These are phyloP conservation scores for Criorhina ranunculi DNA, from an alignment of 2,888 invertebrate genomes.

Conservation along the genomic window DNA sequence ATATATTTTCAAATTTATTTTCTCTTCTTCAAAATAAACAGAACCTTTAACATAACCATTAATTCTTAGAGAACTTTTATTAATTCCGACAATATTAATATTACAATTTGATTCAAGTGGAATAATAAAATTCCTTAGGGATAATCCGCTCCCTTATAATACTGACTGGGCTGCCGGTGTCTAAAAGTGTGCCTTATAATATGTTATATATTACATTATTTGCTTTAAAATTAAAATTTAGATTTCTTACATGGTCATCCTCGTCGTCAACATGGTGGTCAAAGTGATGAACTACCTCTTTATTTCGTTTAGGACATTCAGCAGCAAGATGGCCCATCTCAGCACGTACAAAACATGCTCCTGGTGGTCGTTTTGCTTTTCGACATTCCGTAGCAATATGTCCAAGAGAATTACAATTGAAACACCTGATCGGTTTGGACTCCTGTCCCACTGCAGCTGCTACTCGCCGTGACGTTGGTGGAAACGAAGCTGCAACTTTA, in stretches of 20 bases:
- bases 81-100: constrained; percentile 33
- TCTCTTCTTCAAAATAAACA: no score
- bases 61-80: no score
- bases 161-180: constrained; percentile 46
- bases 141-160: constrained; percentile 11
- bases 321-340: constrained; percentile 32
- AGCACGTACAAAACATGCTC: constrained; percentile 34
- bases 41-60: no score
- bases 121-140: constrained; percentile 9
- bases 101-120: not conserved
- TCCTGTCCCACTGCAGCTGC: not conserved
- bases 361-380: constrained; percentile 21
- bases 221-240: no score
- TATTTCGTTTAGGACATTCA: constrained; percentile 19
- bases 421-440: no score
- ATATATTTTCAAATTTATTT: no score
- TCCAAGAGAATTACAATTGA: constrained; percentile 42
- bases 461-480: constrained; percentile 4
- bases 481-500: constrained; percentile 14
- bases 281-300: no score
- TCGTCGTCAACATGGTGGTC: no score
- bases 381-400: no score
- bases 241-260: no score
- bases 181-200: constrained; percentile 33
- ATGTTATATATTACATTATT: constrained; percentile 21